Base-by-base conservation (phyloP, 2,113 vertebrate genomes). In the Gymnorhina tibicen region DNA sequence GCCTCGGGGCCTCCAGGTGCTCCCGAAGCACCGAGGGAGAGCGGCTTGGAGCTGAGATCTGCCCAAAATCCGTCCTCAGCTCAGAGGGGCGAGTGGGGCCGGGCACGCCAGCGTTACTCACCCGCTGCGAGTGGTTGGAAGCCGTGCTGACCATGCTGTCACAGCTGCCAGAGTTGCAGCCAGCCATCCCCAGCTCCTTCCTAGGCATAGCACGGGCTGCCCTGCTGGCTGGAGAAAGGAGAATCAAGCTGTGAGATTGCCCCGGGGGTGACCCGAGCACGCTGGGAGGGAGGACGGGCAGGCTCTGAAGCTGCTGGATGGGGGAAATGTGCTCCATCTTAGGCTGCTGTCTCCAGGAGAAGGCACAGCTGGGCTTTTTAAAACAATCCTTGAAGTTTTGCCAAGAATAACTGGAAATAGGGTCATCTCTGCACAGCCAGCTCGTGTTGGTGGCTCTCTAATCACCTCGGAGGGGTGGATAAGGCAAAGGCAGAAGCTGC, bases 101-200 rank as follows among this genome's bases (percentile, higher is more conserved):
- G 79, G 79, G 79, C 15, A 11, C 8, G 9, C 41, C 0, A 3
- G 74, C 37, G 49, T 80, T 92, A 98, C 99, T 98, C 98, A 99
- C 99, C 82, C 91, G 94, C 95, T 95, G 97, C 0, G 98, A 98
- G 94, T 55, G 97, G 89, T 93, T 89, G 92, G 98, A 99, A 70
- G 98, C 96, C 15, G 96, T 95, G 93, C 99, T 99, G 97, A 97
- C 97, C 92, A 98, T 97, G 75, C 98, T 99, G 98, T 99, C 98
- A 13, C 98, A 98, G 98, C 99, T 99, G 59, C 98, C 98, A 0
- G 97, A 96, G 92, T 98, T 98, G 63, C 97, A 92, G 91, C 97
- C 97, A 78, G 95, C 88, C 96, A 96, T 98, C 50, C 97, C 98
- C 89, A 98, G 98, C 81, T 98, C 98, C 76, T 98, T 98, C 97